Conservation (phyloP, 2,113 vertebrate species). For the Brachirus orientalis region DNA sequence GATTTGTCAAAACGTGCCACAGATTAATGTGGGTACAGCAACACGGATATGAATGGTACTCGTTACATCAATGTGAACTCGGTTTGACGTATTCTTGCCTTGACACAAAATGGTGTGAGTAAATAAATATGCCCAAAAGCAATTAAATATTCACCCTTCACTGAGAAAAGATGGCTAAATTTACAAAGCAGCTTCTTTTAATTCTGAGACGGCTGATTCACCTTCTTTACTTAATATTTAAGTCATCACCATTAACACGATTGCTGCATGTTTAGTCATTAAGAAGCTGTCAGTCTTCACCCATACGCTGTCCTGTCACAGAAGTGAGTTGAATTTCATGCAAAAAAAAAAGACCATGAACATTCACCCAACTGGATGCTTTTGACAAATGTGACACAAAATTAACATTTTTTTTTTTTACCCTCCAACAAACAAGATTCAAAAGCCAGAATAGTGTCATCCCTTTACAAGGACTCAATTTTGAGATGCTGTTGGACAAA, state of each 20-base stretch:
- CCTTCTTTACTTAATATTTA: slow-evolving; percentile 39
- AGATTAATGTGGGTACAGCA: not conserved
- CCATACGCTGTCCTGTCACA: slow-evolving; percentile 30
- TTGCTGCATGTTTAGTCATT: slow-evolving; percentile 35
- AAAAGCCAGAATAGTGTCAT: not conserved
- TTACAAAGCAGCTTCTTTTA: slow-evolving; percentile 21
- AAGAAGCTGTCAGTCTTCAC: slow-evolving; percentile 24
- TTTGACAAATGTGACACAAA: not conserved
- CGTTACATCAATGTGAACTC: not conserved
- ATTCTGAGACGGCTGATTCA: slow-evolving; percentile 37
- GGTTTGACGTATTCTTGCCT: not conserved
- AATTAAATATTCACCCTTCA: slow-evolving; percentile 9
- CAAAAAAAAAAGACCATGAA: not conserved
- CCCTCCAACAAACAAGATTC: slow-evolving; percentile 11
- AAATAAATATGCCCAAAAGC: not conserved
- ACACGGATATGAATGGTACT: not conserved
- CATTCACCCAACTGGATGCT: not conserved
- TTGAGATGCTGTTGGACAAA: slow-evolving; percentile 23
- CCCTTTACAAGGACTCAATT: slow-evolving; percentile 23
- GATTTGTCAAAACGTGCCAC: slow-evolving; percentile 23
- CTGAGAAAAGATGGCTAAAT: slow-evolving; percentile 9
- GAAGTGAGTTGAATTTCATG: slow-evolving; percentile 25
- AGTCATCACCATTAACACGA: slow-evolving; percentile 36
- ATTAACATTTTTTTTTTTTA: slow-evolving; percentile 11
- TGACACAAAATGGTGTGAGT: slow-evolving; percentile 2